A percentile compares a stretch with the other conserved stretches of the same genome.
phyloP scores from a whole-genome alignment of 2,113 vertebrate species.

The Cricetomys ansorgei region DNA sequence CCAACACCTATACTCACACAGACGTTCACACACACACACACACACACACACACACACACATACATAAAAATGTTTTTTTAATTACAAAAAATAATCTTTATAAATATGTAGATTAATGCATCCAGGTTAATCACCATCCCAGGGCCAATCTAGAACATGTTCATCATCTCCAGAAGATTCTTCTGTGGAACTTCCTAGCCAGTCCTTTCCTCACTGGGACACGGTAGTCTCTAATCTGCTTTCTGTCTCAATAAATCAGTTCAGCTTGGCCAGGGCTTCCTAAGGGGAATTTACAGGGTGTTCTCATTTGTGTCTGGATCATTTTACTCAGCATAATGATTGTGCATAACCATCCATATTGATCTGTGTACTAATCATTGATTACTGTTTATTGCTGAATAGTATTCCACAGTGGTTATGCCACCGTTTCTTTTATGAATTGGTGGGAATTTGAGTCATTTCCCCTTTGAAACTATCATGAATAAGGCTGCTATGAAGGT shows the following conservation, averaged over 20 bases:
- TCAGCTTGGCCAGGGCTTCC: not conserved
- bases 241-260: not conserved
- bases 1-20: not conserved
- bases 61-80: no score
- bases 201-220: not conserved
- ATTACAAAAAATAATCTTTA: not conserved
- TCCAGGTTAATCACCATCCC: not conserved
- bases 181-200: not conserved
- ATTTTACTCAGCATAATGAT: not conserved
- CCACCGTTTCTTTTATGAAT: not conserved
- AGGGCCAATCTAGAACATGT: not conserved
- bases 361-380: not conserved
- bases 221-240: not conserved
- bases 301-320: not conserved
- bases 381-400: not conserved
- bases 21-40: not conserved
- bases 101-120: not conserved
- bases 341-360: no score
- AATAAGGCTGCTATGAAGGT: not conserved
- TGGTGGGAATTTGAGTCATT: not conserved
- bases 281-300: not conserved
- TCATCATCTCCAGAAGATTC: not conserved
- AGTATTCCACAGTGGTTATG: not conserved
- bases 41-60: not conserved
- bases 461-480: not conserved